These are phyloP conservation scores for Nothoprocta perdicaria DNA, from an alignment of 2,113 vertebrate genomes.

Conservation along the genomic window DNA sequence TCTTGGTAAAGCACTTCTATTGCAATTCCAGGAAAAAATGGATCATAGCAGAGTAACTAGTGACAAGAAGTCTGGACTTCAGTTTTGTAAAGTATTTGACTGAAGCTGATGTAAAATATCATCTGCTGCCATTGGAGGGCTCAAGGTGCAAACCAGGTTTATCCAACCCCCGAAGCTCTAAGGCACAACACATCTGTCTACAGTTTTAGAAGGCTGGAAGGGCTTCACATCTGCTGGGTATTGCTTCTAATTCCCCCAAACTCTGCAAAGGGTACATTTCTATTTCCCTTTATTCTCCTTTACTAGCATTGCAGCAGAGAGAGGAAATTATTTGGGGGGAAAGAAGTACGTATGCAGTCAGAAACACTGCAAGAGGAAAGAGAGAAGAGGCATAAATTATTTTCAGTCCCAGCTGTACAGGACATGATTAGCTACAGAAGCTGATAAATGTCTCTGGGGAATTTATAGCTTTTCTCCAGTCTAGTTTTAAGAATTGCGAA, in stretches of 20 bases:
- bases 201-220: background rate
- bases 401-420: background rate
- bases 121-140: background rate
- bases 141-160: background rate
- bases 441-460: background rate
- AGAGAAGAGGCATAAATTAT: background rate
- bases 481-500: background rate
- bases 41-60: background rate
- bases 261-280: background rate
- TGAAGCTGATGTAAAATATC: background rate
- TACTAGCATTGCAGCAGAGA: background rate
- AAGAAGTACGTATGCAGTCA: accelerated
- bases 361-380: background rate
- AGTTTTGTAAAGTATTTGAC: background rate
- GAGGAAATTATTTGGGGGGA: background rate
- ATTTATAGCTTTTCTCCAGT: background rate
- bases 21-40: background rate
- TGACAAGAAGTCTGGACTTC: background rate
- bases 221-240: background rate
- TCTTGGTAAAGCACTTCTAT: background rate
- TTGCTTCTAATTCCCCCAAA: background rate
- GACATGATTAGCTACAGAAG: background rate
- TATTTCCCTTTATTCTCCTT: background rate
- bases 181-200: background rate
- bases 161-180: background rate